Conservation (phyloP, 2,888 invertebrate species). For the Polydrusus cervinus region DNA sequence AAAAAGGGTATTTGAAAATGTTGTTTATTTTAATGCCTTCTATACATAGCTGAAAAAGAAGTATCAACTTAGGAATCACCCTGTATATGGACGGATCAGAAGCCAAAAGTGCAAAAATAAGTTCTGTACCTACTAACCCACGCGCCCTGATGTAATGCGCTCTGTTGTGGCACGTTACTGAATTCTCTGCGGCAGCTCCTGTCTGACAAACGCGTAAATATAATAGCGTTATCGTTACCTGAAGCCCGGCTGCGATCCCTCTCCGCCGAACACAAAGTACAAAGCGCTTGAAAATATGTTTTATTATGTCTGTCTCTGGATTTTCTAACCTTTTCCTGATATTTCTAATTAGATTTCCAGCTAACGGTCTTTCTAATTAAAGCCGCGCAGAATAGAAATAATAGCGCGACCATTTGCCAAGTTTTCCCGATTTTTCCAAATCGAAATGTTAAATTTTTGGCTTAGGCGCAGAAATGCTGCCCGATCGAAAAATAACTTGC, state of each 20-base stretch:
- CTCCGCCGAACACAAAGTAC: background rate
- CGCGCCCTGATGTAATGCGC: no score
- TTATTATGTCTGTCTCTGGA: slow-evolving; percentile 43
- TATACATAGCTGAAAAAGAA: no score
- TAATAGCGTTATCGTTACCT: background rate
- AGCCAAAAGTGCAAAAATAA: no score
- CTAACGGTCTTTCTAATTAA: slow-evolving; percentile 55
- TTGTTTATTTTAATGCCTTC: no score
- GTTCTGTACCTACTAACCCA: no score
- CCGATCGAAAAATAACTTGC: slow-evolving; percentile 56
- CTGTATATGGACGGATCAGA: no score
- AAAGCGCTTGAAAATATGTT: slow-evolving; percentile 29
- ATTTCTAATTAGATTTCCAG: slow-evolving; percentile 57
- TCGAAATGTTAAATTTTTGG: slow-evolving; percentile 72
- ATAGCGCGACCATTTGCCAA: slow-evolving; percentile 59
- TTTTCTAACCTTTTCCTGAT: slow-evolving; percentile 57
- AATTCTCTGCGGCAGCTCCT: no score
- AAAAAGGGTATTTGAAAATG: no score
- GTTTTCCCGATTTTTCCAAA: slow-evolving; percentile 65
- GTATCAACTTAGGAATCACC: no score
- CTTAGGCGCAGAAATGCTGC: slow-evolving; percentile 59
- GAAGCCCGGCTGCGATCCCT: background rate
- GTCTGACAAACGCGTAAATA: no score
- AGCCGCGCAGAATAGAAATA: slow-evolving; percentile 53
- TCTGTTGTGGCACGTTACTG: no score